phyloP scores from a whole-genome alignment of 2,797 vertebrate genomes.

The Microchirus variegatus region DNA sequence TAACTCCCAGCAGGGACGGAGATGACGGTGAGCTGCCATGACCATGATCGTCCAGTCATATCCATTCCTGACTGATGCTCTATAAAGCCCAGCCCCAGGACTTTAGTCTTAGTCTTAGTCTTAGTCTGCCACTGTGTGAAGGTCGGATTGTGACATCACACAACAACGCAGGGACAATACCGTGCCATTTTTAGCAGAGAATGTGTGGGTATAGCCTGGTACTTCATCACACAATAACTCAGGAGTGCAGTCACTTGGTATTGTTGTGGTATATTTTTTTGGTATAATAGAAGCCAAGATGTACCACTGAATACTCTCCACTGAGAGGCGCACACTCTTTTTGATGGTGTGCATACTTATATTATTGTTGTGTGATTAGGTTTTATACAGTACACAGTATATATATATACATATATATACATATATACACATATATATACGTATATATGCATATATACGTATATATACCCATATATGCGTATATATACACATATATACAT shows the following conservation, averaged over 20 bases:
- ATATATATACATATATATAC: no score
- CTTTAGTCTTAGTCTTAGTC: no score
- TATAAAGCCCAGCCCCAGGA: constrained; percentile 29
- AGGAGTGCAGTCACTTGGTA: constrained; percentile 21
- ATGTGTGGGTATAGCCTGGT: not conserved
- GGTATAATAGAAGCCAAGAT: no score
- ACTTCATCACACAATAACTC: constrained; percentile 15
- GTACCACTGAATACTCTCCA: no score
- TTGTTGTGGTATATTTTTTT: not conserved
- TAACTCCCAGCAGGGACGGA: constrained; percentile 37
- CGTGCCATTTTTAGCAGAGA: constrained; percentile 16
- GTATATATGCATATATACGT: no score
- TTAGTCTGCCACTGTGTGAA: not conserved
- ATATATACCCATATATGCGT: no score
- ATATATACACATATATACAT: no score
- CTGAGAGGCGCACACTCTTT: no score
- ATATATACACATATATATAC: no score
- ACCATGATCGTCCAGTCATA: constrained; percentile 33
- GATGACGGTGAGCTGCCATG: constrained; percentile 49
- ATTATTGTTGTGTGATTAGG: no score
- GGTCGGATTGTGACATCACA: constrained; percentile 13
- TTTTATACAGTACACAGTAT: no score
- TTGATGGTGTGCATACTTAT: no score
- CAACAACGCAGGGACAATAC: constrained; percentile 19
- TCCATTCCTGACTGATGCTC: constrained; percentile 21